These are phyloP conservation scores for Drosophila obscura DNA, from an alignment of 1,140 invertebrate species.

Conservation along the genomic window DNA sequence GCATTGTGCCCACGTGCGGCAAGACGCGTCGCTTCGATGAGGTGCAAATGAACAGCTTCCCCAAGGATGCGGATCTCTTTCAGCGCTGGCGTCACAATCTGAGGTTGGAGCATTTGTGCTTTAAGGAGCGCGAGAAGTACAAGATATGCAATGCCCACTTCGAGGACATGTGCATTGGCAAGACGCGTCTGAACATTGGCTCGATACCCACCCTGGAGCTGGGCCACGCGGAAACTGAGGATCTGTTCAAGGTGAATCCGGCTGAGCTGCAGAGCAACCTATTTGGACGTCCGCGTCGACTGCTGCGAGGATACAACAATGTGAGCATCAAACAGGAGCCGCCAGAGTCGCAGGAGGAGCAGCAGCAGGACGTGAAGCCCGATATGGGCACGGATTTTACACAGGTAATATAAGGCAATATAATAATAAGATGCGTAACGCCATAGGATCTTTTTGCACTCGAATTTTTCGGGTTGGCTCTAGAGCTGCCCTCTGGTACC, in stretches of 20 bases:
- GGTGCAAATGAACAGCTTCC: constrained; percentile 80
- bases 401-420: constrained; percentile 16
- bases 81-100: constrained; percentile 73
- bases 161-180: constrained; percentile 77
- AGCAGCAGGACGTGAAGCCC: constrained; percentile 32
- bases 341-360: neutral
- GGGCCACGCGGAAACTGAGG: constrained; percentile 69
- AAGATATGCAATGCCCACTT: constrained; percentile 81
- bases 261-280: constrained; percentile 68
- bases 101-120: constrained; percentile 63
- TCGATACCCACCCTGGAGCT: constrained; percentile 72
- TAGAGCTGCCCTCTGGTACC: no score
- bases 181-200: constrained; percentile 68
- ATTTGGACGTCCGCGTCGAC: constrained; percentile 58
- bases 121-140: constrained; percentile 74
- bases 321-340: constrained; percentile 48
- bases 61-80: constrained; percentile 67
- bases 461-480: no score
- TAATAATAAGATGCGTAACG: no score
- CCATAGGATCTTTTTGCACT: no score
- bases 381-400: constrained; percentile 9
- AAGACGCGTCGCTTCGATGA: constrained; percentile 78
- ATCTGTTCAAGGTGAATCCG: constrained; percentile 70
- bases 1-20: constrained; percentile 76
- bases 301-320: constrained; percentile 20